Evolutionary conservation across 2,797 vertebrate species (phyloP), one percentile per base, ranked within the genome.

Genomic region (Microctenopoma stevenorrisi): DNA sequence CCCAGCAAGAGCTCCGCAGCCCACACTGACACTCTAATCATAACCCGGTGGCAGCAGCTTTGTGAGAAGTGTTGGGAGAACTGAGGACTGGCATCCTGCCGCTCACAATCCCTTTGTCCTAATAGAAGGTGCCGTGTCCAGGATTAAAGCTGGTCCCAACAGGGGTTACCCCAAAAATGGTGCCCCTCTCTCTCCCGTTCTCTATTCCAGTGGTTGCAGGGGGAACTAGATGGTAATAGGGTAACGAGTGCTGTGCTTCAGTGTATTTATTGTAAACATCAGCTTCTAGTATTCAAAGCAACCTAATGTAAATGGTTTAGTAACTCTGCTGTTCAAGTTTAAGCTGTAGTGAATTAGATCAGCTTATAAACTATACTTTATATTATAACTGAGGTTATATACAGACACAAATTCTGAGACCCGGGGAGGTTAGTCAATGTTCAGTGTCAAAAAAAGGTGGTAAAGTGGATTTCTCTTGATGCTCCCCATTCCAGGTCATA

Each of bases 21-120:
- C 75, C 78, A 68, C 79, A 78, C 88, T 87, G 88, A 91, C 85
- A 87, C 91, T 89, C 86, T 92, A 89, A 92, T 93, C 92, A 89
- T 90, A 89, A 92, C 84, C 82, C 83, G 51, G 78, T 86, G 81
- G 73, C 77, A 79, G 88, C 72, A 69, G 77, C 87, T 89, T 94
- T 93, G 90, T 79, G 85, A 73, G 55, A 61, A 68, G 77, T 67
- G 18, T 82, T 63, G 82, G 78, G 79, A 87, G 85, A 53, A 88
- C 87, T 82, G 85, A 86, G 80, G 89, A 81, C 76, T 65, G 88
- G 92, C 88, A 84, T 86, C 91, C 90, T 83, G 88, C 86, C 59
- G 84, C 79, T 89, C 77, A 40, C 68, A 70, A 54, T 90, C 79
- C 79, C 73, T 90, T 94, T 93, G 87, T 93, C 78, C 78, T 30